A percentile compares a stretch with the other conserved stretches of the same genome.
These are phyloP conservation scores for Forbesichthys agassizii DNA, from an alignment of 2,113 vertebrate genomes.

Conservation along the genomic window DNA sequence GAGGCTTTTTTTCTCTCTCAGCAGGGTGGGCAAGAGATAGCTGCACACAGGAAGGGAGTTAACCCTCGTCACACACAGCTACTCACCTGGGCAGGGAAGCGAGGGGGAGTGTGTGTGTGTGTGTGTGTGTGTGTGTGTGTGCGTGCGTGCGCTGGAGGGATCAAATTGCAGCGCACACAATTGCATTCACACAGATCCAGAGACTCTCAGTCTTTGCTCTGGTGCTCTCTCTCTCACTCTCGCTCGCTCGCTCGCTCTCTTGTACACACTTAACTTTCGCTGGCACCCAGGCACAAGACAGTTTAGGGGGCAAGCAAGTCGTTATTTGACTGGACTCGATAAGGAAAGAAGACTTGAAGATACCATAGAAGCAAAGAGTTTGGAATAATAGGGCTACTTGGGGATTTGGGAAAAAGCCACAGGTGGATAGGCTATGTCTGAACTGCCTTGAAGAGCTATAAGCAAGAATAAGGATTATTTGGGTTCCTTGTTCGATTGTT, in stretches of 20 bases:
- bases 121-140: not conserved
- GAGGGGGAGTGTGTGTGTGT: slow-evolving; percentile 3
- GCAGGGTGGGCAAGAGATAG: slow-evolving; percentile 43
- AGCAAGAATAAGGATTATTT: slow-evolving; percentile 39
- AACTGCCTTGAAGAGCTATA: slow-evolving; percentile 17
- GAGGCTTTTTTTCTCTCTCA: slow-evolving; percentile 37
- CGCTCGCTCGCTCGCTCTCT: slow-evolving; percentile 41
- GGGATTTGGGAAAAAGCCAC: slow-evolving; percentile 14
- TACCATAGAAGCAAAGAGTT: not conserved
- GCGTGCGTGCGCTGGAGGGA: slow-evolving; percentile 62
- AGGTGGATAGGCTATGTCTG: slow-evolving; percentile 55
- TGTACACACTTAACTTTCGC: slow-evolving; percentile 23
- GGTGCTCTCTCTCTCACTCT: slow-evolving; percentile 7
- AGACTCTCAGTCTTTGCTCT: slow-evolving; percentile 17
- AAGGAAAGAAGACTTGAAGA: slow-evolving; percentile 29
- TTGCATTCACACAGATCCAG: slow-evolving; percentile 46
- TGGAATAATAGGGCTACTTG: slow-evolving; percentile 26
- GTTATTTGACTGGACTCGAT: slow-evolving; percentile 52
- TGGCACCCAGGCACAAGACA: slow-evolving; percentile 9
- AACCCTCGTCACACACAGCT: slow-evolving; percentile 32
- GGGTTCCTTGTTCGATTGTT: slow-evolving; percentile 32
- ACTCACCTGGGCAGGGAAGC: slow-evolving; percentile 59
- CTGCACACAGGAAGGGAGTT: slow-evolving; percentile 58
- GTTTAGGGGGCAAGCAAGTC: slow-evolving; percentile 43
- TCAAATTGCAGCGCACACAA: slow-evolving; percentile 53